These are phyloP conservation scores for Synanthedon vespiformis DNA, from an alignment of 2,888 invertebrate genomes.

Conservation along the genomic window DNA sequence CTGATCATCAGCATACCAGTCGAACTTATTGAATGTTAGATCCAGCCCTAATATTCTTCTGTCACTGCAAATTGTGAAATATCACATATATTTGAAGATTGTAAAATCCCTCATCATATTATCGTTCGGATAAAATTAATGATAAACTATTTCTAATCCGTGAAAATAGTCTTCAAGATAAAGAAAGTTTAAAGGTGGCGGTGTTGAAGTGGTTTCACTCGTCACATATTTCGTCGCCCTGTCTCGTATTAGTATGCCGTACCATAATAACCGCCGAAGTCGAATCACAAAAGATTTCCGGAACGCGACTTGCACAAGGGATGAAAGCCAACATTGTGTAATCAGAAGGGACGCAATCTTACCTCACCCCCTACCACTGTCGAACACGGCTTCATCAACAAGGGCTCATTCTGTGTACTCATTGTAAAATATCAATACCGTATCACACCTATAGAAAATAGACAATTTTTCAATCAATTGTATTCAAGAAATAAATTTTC, in stretches of 20 bases:
- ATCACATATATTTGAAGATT: no score
- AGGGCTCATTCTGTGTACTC: slow-evolving; percentile 50
- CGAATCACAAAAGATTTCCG: slow-evolving; percentile 70
- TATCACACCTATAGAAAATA: no score
- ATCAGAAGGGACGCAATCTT: slow-evolving; percentile 70
- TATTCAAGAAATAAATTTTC: no score
- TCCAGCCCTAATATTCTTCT: no score
- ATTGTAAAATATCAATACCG: slow-evolving; percentile 42
- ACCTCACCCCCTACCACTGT: slow-evolving; percentile 44
- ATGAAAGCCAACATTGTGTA: slow-evolving; percentile 70
- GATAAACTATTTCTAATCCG: no score
- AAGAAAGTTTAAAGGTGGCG: slow-evolving; percentile 3
- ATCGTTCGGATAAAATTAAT: no score
- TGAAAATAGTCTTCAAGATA: not conserved
- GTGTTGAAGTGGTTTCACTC: slow-evolving; percentile 18
- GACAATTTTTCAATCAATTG: no score
- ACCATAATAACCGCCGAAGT: slow-evolving; percentile 65
- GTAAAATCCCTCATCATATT: no score
- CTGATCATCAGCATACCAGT: no score
- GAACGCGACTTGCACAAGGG: slow-evolving; percentile 67
- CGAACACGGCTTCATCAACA: slow-evolving; percentile 68
- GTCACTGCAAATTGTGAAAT: no score
- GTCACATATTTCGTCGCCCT: slow-evolving; percentile 51
- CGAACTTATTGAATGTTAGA: no score
- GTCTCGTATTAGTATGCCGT: slow-evolving; percentile 62